Evolutionary conservation across 37 sponge, comb jelly and placozoan genomes (phyloP).

Genomic region (Ephydatia muelleri): DNA sequence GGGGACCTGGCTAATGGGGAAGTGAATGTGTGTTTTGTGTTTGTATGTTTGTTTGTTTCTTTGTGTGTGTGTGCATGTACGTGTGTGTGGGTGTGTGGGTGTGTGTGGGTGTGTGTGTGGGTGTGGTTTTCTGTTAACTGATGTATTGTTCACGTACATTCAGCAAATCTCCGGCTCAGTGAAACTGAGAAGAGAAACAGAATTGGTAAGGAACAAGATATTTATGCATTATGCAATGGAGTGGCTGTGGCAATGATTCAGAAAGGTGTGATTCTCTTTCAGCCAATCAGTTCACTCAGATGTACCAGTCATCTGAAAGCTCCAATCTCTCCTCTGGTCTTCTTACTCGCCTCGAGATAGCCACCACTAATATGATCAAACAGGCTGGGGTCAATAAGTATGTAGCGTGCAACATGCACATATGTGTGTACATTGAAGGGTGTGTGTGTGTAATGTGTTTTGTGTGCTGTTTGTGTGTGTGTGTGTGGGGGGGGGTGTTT

Average conservation of each 20-base stretch:
- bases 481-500: not conserved
- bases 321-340: constrained; percentile 11
- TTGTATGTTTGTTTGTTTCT: not conserved
- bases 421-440: not conserved
- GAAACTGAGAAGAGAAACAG: not conserved
- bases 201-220: not conserved
- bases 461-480: not conserved
- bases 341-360: constrained; percentile 35
- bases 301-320: constrained; percentile 22
- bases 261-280: not conserved
- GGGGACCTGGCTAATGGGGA: too few relatives aligned
- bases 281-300: constrained; percentile 56
- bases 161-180: not conserved
- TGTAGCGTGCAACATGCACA: not conserved
- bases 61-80: constrained; percentile 12
- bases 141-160: not conserved
- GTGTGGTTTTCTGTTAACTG: too few relatives aligned
- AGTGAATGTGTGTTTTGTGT: not conserved
- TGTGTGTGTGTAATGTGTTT: not conserved
- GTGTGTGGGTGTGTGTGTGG: not conserved
- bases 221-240: not conserved
- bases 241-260: not conserved
- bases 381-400: constrained; percentile 24
- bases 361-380: constrained; percentile 37
- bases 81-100: not conserved